A percentile compares a stretch with the other conserved stretches of the same genome.
Evolutionary conservation across 2,113 vertebrate genomes (phyloP).

Genomic region (Megaptera novaeangliae): DNA sequence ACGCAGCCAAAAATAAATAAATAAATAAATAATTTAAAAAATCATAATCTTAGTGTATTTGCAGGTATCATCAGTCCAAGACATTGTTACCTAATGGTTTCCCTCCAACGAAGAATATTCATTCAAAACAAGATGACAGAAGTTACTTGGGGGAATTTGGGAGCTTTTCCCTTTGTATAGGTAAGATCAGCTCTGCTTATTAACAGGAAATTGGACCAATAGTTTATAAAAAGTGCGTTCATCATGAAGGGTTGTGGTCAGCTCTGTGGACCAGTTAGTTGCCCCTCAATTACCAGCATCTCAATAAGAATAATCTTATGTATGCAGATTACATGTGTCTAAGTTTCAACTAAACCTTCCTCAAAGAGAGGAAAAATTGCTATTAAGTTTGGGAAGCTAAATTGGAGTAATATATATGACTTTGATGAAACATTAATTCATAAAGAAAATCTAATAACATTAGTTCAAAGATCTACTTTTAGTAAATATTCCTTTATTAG

Average conservation of each 20-base stretch:
- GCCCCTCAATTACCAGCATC: not conserved
- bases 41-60: not conserved
- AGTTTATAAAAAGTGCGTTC: not conserved
- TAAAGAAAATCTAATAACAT: slow-evolving; percentile 12
- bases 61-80: not conserved
- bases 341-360: not conserved
- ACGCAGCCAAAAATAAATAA: too few species aligned
- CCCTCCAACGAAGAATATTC: not conserved
- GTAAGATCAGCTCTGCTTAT: not conserved
- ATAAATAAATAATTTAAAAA: too few species aligned
- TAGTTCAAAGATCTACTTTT: not conserved
- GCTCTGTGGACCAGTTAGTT: not conserved
- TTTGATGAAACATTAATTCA: not conserved
- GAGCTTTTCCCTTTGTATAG: not conserved
- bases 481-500: not conserved
- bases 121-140: not conserved
- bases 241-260: not conserved
- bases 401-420: not conserved
- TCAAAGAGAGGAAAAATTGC: not conserved
- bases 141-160: not conserved
- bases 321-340: not conserved
- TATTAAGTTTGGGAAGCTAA: not conserved
- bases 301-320: not conserved
- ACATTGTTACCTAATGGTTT: not conserved
- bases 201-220: not conserved